Percentiles rank a stretch among this genome's conserved stretches.
These are phyloP conservation scores for Lathamus discolor DNA, from an alignment of 2,113 vertebrate species.

Conservation along the genomic window DNA sequence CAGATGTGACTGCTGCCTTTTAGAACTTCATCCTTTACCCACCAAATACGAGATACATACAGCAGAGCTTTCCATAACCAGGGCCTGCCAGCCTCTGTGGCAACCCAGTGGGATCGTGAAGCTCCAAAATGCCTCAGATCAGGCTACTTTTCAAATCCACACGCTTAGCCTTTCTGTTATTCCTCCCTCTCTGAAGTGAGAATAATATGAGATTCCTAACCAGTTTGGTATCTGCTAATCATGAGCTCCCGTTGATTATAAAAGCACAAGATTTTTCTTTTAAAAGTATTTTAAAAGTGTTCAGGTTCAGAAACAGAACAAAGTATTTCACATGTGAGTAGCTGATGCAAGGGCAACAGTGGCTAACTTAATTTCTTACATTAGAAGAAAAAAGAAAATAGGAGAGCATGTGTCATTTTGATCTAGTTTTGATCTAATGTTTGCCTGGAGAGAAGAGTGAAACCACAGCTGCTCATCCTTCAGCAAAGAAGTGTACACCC, in stretches of 20 bases:
- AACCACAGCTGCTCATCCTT: slow-evolving; percentile 32
- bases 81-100: neutral
- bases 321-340: neutral
- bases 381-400: neutral
- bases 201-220: neutral
- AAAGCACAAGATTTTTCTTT: neutral
- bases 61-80: neutral
- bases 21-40: neutral
- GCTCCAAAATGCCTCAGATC: neutral
- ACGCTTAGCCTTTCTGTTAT: neutral
- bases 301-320: neutral
- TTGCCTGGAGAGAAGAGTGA: neutral
- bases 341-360: neutral
- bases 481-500: neutral
- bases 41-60: neutral
- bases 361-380: neutral
- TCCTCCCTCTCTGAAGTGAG: neutral
- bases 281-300: neutral
- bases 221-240: neutral
- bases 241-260: neutral
- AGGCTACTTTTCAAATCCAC: neutral
- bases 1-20: neutral
- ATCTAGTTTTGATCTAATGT: slow-evolving; percentile 7
- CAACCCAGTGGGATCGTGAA: neutral
- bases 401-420: neutral